Base-by-base conservation (phyloP, 2,113 vertebrate genomes). In the Bambusicola thoracicus region DNA sequence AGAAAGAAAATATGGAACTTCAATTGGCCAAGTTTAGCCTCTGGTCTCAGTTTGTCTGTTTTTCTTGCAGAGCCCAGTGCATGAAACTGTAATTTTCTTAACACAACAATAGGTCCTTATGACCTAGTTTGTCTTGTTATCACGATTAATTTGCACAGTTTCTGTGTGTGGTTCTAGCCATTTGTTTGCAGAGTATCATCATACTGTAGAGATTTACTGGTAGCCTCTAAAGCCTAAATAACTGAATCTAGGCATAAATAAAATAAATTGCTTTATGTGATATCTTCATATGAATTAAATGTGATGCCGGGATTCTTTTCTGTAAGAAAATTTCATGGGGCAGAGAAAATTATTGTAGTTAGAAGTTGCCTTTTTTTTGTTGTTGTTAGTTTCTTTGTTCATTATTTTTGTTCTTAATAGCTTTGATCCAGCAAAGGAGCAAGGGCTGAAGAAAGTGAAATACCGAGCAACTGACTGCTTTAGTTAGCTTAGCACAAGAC, bases 1-100 rank as follows among this genome's bases (percentile, higher is more conserved):
- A 69, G 36, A n/a, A 46, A 40, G n/a, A 55, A 68, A 18, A 67
- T 41, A 9, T 0, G 0, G 51, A 58, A 41, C 48, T 79, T 81
- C 9, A 62, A 6, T 34, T 49, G 51, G 4, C n/a, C 1, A 1
- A 34, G 11, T 88, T 93, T 69, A 5, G 2, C 32, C 29, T 77
- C 24, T 75, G 15, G 7, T 55, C n/a, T 74, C 63, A 14, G 55
- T 76, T 82, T 2, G 0, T 69, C 6, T 1, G 13, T 65, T 16
- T 13, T 43, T 13, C 7, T 78, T 83, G 21, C 65, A 75, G 17
- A 77, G 24, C 27, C 27, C 34, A n/a, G 19, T 59, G 16, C n/a
- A 56, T 76, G 44, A 67, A 88, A 15, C 9, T 1, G 0, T 69
- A 19, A 58, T 65, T 77, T 89, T 69, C 25, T 73, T 84, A 46